A percentile compares a stretch with the other conserved stretches of the same genome.
phyloP scores from a whole-genome alignment of 64 coral and sea anemone genomes.

The Hydrozoanthus tunicans region DNA sequence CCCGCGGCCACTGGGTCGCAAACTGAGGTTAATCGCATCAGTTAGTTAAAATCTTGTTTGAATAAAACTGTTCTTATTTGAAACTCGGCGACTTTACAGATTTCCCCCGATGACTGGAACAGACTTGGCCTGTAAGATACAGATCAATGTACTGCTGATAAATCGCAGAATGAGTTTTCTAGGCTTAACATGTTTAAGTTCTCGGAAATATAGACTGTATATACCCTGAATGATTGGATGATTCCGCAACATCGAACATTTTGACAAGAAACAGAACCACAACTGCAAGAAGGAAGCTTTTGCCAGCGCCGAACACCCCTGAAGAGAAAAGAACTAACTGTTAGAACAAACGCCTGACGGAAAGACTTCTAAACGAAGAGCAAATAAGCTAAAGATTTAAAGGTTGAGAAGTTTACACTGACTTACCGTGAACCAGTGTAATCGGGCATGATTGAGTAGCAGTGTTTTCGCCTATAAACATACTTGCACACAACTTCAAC shows the following conservation, averaged over 20 bases:
- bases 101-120: too few species aligned
- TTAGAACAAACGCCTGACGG: background rate
- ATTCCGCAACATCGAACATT: conserved; percentile 68
- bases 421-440: conserved; percentile 78
- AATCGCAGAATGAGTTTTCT: too few species aligned
- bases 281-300: conserved; percentile 91
- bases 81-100: too few species aligned
- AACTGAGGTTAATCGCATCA: too few species aligned
- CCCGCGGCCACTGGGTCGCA: too few species aligned
- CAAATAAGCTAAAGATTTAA: background rate
- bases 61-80: too few species aligned
- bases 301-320: conserved; percentile 97
- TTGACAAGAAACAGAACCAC: conserved; percentile 80
- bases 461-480: conserved; percentile 59
- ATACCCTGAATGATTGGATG: background rate
- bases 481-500: conserved; percentile 75
- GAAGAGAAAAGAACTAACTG: background rate
- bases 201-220: background rate
- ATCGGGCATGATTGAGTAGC: conserved; percentile 14
- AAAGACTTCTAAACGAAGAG: background rate
- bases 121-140: too few species aligned
- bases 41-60: too few species aligned
- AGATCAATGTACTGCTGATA: too few species aligned
- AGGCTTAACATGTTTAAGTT: background rate
- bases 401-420: background rate